These are phyloP conservation scores for Eueremaeus valkanovi DNA, from an alignment of 2,888 invertebrate genomes.

Conservation along the genomic window DNA sequence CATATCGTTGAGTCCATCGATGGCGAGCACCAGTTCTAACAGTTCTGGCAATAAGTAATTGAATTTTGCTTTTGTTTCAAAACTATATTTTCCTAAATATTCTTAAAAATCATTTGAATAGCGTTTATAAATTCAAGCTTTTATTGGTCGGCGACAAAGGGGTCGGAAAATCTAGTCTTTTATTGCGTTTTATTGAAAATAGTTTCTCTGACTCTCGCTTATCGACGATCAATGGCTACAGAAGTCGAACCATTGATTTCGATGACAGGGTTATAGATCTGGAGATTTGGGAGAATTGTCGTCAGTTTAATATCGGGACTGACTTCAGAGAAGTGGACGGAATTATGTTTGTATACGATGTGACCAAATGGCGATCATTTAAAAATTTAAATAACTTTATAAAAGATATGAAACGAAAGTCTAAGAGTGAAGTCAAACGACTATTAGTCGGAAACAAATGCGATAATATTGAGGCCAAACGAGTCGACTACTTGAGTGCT, in stretches of 20 bases:
- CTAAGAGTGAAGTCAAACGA: neutral
- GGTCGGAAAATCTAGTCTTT: neutral
- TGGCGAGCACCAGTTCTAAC: too few relatives aligned
- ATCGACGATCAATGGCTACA: neutral
- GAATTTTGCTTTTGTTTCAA: too few relatives aligned
- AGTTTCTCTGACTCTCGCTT: neutral
- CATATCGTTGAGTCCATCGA: too few relatives aligned
- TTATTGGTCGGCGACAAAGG: neutral
- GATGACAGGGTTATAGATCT: conserved; percentile 25
- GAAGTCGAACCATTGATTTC: conserved; percentile 24
- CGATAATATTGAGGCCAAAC: conserved; percentile 2
- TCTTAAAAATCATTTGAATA: too few relatives aligned
- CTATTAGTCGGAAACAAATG: neutral
- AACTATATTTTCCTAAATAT: too few relatives aligned
- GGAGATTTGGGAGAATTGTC: neutral
- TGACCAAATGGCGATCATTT: neutral
- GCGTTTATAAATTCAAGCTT: neutral
- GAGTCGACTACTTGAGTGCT: conserved; percentile 2
- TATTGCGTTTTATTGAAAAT: neutral
- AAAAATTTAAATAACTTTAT: neutral
- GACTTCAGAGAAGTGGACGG: neutral
- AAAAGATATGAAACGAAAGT: neutral
- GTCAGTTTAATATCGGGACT: neutral
- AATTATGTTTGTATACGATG: conserved; percentile 10
- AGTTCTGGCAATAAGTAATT: too few relatives aligned